Evolutionary conservation across 2,113 vertebrate genomes (phyloP), one percentile per base, ranked within the genome.

Genomic region (Tachuris rubrigastra): DNA sequence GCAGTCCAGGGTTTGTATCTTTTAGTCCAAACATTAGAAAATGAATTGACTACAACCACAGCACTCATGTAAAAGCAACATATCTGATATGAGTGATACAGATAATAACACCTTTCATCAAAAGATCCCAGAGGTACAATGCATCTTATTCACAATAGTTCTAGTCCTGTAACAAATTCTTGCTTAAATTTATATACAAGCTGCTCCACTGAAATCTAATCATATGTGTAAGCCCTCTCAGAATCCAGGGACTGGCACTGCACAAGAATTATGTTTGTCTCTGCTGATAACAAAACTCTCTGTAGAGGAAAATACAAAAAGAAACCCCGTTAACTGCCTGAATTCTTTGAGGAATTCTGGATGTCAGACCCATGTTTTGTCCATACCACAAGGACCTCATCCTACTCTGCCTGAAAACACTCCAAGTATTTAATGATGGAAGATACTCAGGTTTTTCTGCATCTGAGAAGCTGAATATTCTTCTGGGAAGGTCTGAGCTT

Each of bases 51-150:
- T 95, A 67, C 84, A 80, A 75, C 79, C 21, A 44, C 60, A 74
- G 73, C 52, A 77, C 67, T 96, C 83, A 14, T 52, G 69, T 84
- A 86, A 90, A 93, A 93, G 69, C 75, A 94, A 81, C 2, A 1
- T 59, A 86, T 84, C 79, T 89, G 72, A 71, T 88, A 53, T 13
- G 72, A 96, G 39, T 41, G 67, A 84, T 88, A 56, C 25, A 78
- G 95, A 95, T 93, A 93, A 90, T 77, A 91, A 1, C 60, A 77
- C 88, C 55, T 93, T 94, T 94, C 83, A 72, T 84, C 47, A 52
- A 52, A 86, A 86, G 59, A 84, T 86, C 92, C 77, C 90, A 75
- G 49, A 44, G 41, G 72, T 95, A 63, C 71, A 60, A 41, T 44
- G 60, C 47, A 90, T 92, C 75, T 80, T 91, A 80, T 23, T 92